A percentile compares a stretch with the other conserved stretches of the same genome.
Evolutionary conservation across 1,140 invertebrate genomes (phyloP).

Genomic region (Drosophila fuyamai): DNA sequence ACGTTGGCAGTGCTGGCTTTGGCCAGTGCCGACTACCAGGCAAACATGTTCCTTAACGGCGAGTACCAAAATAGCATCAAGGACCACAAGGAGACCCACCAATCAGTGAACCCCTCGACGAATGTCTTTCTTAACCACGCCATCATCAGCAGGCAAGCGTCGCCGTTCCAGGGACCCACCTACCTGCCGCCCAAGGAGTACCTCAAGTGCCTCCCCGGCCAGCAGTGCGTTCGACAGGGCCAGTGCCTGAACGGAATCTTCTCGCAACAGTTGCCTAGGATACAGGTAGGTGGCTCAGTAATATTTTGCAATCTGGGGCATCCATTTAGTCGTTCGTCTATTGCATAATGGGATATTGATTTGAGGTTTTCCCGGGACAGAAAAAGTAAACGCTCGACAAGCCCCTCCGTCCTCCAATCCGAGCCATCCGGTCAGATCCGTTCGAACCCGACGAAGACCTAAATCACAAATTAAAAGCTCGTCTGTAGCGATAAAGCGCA

Average conservation of each 20-base stretch:
- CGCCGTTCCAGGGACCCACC: conserved; percentile 75
- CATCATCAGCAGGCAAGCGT: conserved; percentile 75
- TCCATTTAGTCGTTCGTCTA: conserved; percentile 10
- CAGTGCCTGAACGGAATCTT: conserved; percentile 73
- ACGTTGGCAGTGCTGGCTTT: conserved; percentile 44
- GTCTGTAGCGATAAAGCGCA: conserved; percentile 53
- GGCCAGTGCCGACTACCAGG: conserved; percentile 55
- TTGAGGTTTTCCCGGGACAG: conserved; percentile 18
- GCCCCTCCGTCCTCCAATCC: not conserved
- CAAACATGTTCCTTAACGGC: conserved; percentile 82
- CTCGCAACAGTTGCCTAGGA: conserved; percentile 68
- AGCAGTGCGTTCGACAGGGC: conserved; percentile 72
- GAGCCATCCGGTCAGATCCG: not conserved
- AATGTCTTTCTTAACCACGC: conserved; percentile 79
- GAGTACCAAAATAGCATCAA: conserved; percentile 70
- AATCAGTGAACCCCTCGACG: conserved; percentile 61
- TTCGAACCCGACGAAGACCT: conserved; percentile 14
- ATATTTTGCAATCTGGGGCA: not conserved
- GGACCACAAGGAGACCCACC: conserved; percentile 55
- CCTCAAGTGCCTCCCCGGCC: conserved; percentile 65
- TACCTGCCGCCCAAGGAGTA: conserved; percentile 77
- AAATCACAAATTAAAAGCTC: conserved; percentile 65
- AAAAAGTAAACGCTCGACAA: conserved; percentile 33
- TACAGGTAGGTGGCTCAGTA: conserved; percentile 58
- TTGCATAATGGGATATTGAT: conserved; percentile 33